Evolutionary conservation across 2,113 vertebrate species (phyloP), one percentile per base, ranked within the genome.

Genomic region (Aspiorhynchus laticeps): DNA sequence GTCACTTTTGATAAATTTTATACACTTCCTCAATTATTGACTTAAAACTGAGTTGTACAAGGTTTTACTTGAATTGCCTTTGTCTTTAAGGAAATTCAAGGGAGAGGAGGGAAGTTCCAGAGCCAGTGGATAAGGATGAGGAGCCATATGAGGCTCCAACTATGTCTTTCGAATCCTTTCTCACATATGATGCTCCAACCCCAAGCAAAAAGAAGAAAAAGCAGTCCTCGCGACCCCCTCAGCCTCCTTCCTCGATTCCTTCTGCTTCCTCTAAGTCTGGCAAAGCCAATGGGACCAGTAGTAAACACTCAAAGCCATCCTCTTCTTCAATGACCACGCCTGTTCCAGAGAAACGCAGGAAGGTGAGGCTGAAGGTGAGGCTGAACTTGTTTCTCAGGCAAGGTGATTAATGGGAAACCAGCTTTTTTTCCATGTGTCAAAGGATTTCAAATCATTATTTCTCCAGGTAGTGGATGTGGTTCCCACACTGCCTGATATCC

Each of bases 151-250:
- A 97, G 33, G 94, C 94, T 4, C 97, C 97, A 26, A 97, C 96
- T 3, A 99, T 97, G 98, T 99, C 98, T 9, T 99, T 99, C 4
- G 98, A 99, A 93, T 99, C 97, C 0, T 99, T 99, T 86, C 96
- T 99, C 87, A 99, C 97, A 11, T 99, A 99, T 0, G 98, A 99
- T 88, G 97, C 97, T 74, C 98, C 98, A 0, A 94, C 95, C 36
- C 93, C 96, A 14, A 96, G 95, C 91, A 98, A 97, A 93, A 99
- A 98, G 92, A 99, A 98, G 94, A 99, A 99, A 93, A 96, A 95
- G 85, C 87, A 95, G 84, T 85, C 85, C 80, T 89, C 15, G 88
- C 93, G 89, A 78, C 83, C 91, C 74, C 53, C 92, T 61, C 46
- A 63, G 61, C 31, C 91, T 83, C n/a, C 79, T 56, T 12, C 81